Percentiles rank a stretch among this genome's conserved stretches.
Evolutionary conservation across 1,140 invertebrate species (phyloP).

Genomic region (Drosophila pseudoobscura): DNA sequence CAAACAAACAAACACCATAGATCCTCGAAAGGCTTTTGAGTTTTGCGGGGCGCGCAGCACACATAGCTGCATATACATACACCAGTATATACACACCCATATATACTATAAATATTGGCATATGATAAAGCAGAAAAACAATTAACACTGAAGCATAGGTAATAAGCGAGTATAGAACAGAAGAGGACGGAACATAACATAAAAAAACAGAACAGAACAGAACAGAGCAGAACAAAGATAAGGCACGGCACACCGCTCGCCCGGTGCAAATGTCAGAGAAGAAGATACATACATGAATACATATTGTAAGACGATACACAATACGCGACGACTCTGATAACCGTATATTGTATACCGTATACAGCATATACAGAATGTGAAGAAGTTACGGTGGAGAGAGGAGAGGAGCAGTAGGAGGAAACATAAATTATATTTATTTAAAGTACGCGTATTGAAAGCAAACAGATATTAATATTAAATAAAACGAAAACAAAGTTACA

Average conservation of each 20-base stretch:
- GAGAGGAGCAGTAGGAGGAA: slow-evolving; percentile 35
- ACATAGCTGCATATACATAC: slow-evolving; percentile 49
- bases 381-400: slow-evolving; percentile 4
- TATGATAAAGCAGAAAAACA: slow-evolving; percentile 60
- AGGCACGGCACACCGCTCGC: slow-evolving; percentile 9
- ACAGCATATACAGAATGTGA: slow-evolving; percentile 58
- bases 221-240: slow-evolving; percentile 36
- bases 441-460: slow-evolving; percentile 81
- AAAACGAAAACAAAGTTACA: slow-evolving; percentile 77
- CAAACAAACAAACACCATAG: slow-evolving; percentile 23
- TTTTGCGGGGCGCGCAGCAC: slow-evolving; percentile 48
- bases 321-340: slow-evolving; percentile 45
- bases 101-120: slow-evolving; percentile 76
- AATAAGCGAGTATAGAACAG: slow-evolving; percentile 49
- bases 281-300: slow-evolving; percentile 47
- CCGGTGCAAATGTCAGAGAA: slow-evolving; percentile 22
- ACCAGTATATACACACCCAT: slow-evolving; percentile 32
- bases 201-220: slow-evolving; percentile 18
- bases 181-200: slow-evolving; percentile 47
- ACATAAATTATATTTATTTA: slow-evolving; percentile 82
- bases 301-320: slow-evolving; percentile 76
- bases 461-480: slow-evolving; percentile 82
- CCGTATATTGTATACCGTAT: neutral
- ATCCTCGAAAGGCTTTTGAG: slow-evolving; percentile 43
- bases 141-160: slow-evolving; percentile 40